These are phyloP conservation scores for Picathartes gymnocephalus DNA, from an alignment of 2,113 vertebrate genomes.

Conservation along the genomic window DNA sequence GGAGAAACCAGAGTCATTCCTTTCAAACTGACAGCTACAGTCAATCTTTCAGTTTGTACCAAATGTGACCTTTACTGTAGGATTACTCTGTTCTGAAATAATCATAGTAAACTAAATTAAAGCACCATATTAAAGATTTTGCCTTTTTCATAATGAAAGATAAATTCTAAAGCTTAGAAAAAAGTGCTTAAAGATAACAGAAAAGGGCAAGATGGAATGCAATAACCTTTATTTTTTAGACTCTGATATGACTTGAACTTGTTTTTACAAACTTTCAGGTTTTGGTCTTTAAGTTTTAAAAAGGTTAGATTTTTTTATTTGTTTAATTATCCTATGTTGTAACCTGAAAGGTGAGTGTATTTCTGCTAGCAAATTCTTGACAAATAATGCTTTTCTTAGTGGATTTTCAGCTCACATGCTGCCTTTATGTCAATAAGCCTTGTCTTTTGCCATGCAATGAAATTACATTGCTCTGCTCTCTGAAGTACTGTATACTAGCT, in stretches of 20 bases:
- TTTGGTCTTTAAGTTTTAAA: not conserved
- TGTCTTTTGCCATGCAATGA: not conserved
- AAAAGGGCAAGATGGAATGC: not conserved
- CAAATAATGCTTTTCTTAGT: not conserved
- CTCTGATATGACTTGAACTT: not conserved
- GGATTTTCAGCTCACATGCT: not conserved
- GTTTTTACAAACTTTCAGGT: not conserved
- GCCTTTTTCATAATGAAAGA: not conserved
- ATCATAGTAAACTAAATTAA: not conserved
- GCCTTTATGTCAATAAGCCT: not conserved
- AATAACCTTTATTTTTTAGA: not conserved
- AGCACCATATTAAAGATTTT: not conserved
- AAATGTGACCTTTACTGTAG: constrained; percentile 13
- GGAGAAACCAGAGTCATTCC: not conserved
- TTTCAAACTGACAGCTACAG: not conserved
- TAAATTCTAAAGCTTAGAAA: constrained; percentile 6
- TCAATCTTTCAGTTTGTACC: not conserved
- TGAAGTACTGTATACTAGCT: not conserved
- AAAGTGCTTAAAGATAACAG: not conserved
- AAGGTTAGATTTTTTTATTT: not conserved
- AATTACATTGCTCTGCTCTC: not conserved
- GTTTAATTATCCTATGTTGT: not conserved
- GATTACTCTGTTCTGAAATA: not conserved
- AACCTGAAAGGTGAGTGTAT: not conserved
- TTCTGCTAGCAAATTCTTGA: not conserved